A percentile compares a stretch with the other conserved stretches of the same genome.
Conservation (phyloP, 2,888 invertebrate species). For the Agrochola lychnidis region DNA sequence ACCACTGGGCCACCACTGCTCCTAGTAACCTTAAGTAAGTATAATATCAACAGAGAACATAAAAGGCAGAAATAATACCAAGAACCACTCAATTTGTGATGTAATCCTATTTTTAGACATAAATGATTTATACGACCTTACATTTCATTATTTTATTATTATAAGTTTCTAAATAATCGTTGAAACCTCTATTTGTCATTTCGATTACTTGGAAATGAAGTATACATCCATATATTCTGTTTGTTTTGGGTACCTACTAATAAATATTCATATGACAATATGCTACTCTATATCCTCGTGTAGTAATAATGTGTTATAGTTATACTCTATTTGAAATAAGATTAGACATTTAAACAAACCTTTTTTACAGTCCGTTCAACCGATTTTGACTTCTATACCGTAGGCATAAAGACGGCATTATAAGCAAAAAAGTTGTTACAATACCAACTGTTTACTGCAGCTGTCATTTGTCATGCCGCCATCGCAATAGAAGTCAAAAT, state of each 20-base stretch:
- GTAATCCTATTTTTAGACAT: background rate
- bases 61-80: background rate
- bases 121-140: background rate
- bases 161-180: constrained; percentile 4
- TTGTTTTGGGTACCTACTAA: background rate
- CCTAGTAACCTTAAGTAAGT: background rate
- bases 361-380: too few species aligned
- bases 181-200: constrained; percentile 12
- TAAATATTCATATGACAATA: constrained; percentile 45
- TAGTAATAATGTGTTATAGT: too few species aligned
- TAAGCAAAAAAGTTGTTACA: too few species aligned
- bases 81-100: background rate
- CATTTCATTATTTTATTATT: background rate
- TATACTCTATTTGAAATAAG: too few species aligned
- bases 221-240: constrained; percentile 13
- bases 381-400: too few species aligned
- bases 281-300: too few species aligned
- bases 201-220: constrained; percentile 21
- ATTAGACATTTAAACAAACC: too few species aligned
- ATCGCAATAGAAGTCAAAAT: too few species aligned
- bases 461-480: too few species aligned
- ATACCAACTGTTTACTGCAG: too few species aligned
- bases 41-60: background rate
- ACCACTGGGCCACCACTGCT: too few species aligned
- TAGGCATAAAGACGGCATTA: too few species aligned